Evolutionary conservation across 2,113 vertebrate species (phyloP), one percentile per base, ranked within the genome.

Genomic region (Melanocharis versteri): DNA sequence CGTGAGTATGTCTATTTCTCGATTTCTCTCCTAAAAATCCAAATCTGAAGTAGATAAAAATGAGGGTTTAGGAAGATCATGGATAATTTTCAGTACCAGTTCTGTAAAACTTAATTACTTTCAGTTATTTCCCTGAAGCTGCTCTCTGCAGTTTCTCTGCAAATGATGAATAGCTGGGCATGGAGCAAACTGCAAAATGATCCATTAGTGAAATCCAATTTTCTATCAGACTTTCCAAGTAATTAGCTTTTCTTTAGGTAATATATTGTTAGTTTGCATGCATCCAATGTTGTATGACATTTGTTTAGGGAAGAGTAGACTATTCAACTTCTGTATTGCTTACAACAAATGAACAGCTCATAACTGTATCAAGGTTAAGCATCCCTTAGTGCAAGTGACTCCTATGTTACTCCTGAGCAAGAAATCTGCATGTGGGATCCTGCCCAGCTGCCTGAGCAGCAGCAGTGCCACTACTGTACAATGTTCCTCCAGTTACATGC

Each of bases 211-310:
- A 70, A 79, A 90, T 48, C 31, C 50, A 56, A 48, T 92, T 95
- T 92, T 83, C 71, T 73, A 35, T 37, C 87, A 69, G 64, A 51
- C 17, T 72, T 91, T 65, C 22, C 15, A 51, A 60, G 60, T 71
- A 89, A 91, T 92, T 87, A 92, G 56, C 69, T 93, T 94, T 89
- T 40, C 69, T 94, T 78, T 51, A 73, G 56, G 45, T 64, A 82
- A 71, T 18, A 22, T 51, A 77, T 39, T 51, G 71, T 31, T 71
- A 68, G 15, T 48, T 92, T 89, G 24, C 76, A 75, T 2, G 3
- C n/a, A 71, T 71, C 40, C 77, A 69, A 4, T 50, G 37, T 45
- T 56, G 14, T 19, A 62, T 57, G 77, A 37, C 91, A 83, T 47
- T 90, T 68, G 35, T 51, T 92, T 81, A 71, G 69, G 65, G 40